A percentile compares a stretch with the other conserved stretches of the same genome.
Conservation (phyloP, 2,797 vertebrate genomes). For the Urocyon cinereoargenteus region DNA sequence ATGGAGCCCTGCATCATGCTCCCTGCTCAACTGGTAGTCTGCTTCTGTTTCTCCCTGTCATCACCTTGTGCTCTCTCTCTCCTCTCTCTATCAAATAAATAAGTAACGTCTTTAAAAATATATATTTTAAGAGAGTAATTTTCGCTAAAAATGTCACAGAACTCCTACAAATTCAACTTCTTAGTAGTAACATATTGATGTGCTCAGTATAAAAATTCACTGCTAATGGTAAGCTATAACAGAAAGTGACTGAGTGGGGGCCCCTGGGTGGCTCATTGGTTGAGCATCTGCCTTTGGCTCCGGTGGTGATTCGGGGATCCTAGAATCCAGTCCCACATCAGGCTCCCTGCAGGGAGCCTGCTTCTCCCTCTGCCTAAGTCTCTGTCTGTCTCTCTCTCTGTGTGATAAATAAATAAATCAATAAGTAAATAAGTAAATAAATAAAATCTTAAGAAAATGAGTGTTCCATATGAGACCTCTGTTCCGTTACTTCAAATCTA, state of each 20-base stretch:
- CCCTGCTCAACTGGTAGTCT: not conserved
- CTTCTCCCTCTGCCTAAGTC: too few relatives aligned
- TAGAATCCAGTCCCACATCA: too few relatives aligned
- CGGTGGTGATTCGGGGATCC: too few relatives aligned
- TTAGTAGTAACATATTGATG: not conserved
- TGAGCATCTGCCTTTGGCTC: too few relatives aligned
- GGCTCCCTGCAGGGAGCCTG: too few relatives aligned
- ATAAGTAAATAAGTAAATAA: too few relatives aligned
- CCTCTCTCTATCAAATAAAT: not conserved
- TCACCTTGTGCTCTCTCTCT: not conserved
- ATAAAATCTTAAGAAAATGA: too few relatives aligned
- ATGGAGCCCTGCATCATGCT: not conserved
- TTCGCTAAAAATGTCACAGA: conserved; percentile 9
- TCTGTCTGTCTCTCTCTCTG: too few relatives aligned
- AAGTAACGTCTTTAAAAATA: not conserved
- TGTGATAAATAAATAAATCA: too few relatives aligned
- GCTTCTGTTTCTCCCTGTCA: not conserved
- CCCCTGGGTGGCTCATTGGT: too few relatives aligned
- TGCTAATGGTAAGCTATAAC: not conserved
- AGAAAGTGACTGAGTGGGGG: not conserved
- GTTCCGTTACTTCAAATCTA: not conserved
- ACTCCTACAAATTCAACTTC: not conserved
- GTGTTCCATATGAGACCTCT: conserved; percentile 2
- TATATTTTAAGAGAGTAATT: conserved; percentile 4
- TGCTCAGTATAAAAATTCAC: conserved; percentile 4